Evolutionary conservation across 2,113 vertebrate species (phyloP).

Genomic region (Alexandromys fortis): DNA sequence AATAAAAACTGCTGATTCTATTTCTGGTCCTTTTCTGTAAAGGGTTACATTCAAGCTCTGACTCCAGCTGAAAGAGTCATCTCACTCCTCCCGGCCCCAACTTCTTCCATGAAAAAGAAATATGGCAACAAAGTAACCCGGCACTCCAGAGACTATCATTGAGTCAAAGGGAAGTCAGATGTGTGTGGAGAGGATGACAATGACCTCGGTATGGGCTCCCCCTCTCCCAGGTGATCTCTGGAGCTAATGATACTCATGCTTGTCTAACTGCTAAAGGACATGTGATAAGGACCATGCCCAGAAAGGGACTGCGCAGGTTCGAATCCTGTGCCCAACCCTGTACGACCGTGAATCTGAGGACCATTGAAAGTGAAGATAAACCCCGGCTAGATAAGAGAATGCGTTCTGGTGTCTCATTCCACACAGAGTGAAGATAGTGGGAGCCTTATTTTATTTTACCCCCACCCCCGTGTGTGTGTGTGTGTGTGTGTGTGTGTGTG

Average conservation of each 20-base stretch:
- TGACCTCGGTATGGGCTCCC: too few relatives aligned
- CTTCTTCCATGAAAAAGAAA: neutral
- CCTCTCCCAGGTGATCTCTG: neutral
- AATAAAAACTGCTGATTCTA: slow-evolving; percentile 41
- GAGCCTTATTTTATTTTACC: neutral
- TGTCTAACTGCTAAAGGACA: neutral
- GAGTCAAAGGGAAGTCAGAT: neutral
- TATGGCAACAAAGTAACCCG: neutral
- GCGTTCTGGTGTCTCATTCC: neutral
- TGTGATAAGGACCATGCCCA: neutral
- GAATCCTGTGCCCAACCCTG: neutral
- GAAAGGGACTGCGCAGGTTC: neutral
- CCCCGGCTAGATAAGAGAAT: neutral
- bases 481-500: neutral
- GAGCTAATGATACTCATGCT: neutral
- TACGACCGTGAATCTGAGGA: neutral
- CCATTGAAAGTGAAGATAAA: neutral
- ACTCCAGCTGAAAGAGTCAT: neutral
- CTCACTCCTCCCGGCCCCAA: neutral
- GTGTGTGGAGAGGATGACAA: rapidly evolving
- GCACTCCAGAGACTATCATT: neutral
- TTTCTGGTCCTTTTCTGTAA: slow-evolving; percentile 46
- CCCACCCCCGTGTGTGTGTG: neutral
- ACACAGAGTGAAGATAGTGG: neutral
- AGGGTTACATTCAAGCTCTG: neutral